A percentile compares a stretch with the other conserved stretches of the same genome.
Conservation (phyloP, 2,113 vertebrate species). For the Nothocercus julius region DNA sequence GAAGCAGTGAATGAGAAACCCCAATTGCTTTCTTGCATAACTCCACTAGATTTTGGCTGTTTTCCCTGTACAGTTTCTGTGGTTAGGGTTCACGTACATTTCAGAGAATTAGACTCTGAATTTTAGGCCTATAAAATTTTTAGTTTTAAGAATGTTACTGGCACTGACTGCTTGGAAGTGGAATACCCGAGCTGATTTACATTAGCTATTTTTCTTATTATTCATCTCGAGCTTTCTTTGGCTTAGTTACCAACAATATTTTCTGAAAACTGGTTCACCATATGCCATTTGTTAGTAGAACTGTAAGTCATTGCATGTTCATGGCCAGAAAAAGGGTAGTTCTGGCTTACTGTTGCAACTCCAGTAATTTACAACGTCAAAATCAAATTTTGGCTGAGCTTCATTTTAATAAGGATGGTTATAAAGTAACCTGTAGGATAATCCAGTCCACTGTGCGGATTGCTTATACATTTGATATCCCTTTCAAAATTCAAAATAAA, state of each 20-base stretch:
- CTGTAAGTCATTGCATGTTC: not conserved
- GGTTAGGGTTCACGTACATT: not conserved
- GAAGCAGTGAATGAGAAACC: conserved; percentile 52
- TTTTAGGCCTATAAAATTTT: not conserved
- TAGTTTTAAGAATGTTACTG: not conserved
- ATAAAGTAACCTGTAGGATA: not conserved
- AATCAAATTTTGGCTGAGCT: not conserved
- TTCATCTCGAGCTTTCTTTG: not conserved
- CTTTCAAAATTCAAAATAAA: not conserved
- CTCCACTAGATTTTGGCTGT: not conserved
- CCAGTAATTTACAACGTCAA: not conserved
- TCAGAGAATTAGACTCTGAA: not conserved
- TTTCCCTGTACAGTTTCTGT: not conserved
- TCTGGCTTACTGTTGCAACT: not conserved
- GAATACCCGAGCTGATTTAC: not conserved
- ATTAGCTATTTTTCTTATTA: not conserved
- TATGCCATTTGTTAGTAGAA: not conserved
- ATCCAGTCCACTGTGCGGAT: not conserved
- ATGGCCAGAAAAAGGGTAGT: not conserved
- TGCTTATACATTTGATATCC: fast-evolving
- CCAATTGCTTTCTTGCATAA: conserved; percentile 35
- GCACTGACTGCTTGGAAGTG: not conserved
- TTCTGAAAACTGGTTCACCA: not conserved
- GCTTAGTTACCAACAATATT: not conserved
- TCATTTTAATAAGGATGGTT: not conserved